Evolutionary conservation across 2,113 vertebrate genomes (phyloP), one percentile per base, ranked within the genome.

Genomic region (Hassar affinis): DNA sequence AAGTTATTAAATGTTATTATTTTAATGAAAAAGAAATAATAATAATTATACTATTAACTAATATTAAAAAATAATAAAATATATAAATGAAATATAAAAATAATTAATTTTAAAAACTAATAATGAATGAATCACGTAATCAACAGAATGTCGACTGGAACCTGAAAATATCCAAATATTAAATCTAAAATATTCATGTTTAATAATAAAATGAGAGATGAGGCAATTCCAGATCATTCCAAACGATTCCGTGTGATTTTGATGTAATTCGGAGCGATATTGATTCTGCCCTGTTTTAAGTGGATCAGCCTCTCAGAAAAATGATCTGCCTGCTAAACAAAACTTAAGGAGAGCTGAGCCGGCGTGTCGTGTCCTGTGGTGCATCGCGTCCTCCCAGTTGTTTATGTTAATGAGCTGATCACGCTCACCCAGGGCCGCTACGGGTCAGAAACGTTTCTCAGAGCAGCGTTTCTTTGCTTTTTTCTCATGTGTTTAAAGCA

Each of bases 331-430:
- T 25, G 56, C 56, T 57, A 25, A 56, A n/a, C n/a, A n/a, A n/a
- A n/a, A n/a, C n/a, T n/a, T n/a, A n/a, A n/a, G n/a, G n/a, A n/a
- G n/a, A n/a, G n/a, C n/a, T n/a, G n/a, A n/a, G n/a, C n/a, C n/a
- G n/a, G n/a, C n/a, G n/a, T n/a, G n/a, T n/a, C n/a, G n/a, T n/a
- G n/a, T 61, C 30, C 17, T 35, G 25, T 27, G 25, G 11, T 61
- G n/a, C n/a, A 5, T 4, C 2, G 25, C 59, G 1, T n/a, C 30
- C 0, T 35, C 17, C 5, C 14, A 2, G 62, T 7, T 66, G 7
- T 66, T 62, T 62, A 17, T 66, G 62, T 30, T 66, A 35, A 54
- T 22, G 27, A 25, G 75, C 57, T 62, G 74, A 77, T 52, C 59
- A 5, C 11, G 0, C 11, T 61, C 59, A 27, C 57, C 1, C 57